Percentiles rank a stretch among this genome's conserved stretches.
These are phyloP conservation scores for Clamator glandarius DNA, from an alignment of 2,797 vertebrate genomes.

Conservation along the genomic window DNA sequence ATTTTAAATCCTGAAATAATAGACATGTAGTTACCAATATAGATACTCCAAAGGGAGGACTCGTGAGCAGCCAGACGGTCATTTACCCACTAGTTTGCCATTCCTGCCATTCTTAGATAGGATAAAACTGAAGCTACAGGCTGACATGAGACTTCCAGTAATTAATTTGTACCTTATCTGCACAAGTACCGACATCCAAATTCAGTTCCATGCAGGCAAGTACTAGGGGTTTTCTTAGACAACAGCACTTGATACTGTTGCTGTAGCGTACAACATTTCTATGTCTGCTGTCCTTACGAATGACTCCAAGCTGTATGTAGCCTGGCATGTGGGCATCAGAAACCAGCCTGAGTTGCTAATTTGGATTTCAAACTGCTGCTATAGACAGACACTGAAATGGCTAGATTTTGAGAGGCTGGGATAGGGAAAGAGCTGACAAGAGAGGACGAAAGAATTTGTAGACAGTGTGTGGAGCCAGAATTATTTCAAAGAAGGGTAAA, in stretches of 20 bases:
- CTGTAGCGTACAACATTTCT: not conserved
- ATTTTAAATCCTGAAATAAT: not conserved
- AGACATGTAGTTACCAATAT: not conserved
- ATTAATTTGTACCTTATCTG: not conserved
- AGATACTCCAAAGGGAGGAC: not conserved
- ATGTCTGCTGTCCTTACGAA: not conserved
- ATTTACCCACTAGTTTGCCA: not conserved
- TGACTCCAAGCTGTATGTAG: not conserved
- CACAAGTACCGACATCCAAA: not conserved
- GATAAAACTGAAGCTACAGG: slow-evolving; percentile 9
- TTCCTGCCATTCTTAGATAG: not conserved
- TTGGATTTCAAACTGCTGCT: not conserved
- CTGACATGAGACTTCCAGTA: not conserved
- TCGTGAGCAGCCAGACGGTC: not conserved
- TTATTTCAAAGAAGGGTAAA: not conserved
- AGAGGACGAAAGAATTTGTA: not conserved
- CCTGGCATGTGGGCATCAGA: not conserved
- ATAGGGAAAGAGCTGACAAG: not conserved
- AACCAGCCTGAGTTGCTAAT: not conserved
- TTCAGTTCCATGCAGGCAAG: not conserved
- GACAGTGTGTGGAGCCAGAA: not conserved
- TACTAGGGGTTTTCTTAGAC: not conserved
- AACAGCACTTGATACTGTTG: not conserved
- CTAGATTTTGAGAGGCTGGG: not conserved
- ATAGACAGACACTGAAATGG: not conserved